Evolutionary conservation across 2,113 vertebrate species (phyloP).

Genomic region (Nymphicus hollandicus): DNA sequence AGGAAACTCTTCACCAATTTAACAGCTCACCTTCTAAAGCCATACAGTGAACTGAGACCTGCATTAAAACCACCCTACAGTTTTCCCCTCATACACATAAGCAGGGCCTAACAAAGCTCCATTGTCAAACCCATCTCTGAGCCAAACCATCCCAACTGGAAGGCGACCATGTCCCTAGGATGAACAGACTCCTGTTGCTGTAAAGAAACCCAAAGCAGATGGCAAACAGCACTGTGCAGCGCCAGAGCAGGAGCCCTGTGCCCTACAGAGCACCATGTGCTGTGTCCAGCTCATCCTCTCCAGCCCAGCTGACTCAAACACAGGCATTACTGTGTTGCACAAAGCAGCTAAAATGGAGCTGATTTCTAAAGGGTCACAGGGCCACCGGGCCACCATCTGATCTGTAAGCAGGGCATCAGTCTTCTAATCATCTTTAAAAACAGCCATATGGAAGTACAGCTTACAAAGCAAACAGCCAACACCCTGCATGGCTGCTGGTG

Average conservation of each 20-base stretch:
- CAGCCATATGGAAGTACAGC: accelerated
- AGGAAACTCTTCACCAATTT: background rate
- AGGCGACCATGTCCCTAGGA: background rate
- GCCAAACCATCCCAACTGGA: background rate
- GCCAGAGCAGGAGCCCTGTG: background rate
- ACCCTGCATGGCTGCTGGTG: background rate
- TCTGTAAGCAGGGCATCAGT: background rate
- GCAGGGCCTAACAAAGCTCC: background rate
- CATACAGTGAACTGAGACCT: background rate
- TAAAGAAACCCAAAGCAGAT: background rate
- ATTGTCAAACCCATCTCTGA: background rate
- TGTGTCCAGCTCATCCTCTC: background rate
- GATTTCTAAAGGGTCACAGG: background rate
- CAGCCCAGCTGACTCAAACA: background rate
- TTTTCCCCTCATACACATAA: background rate
- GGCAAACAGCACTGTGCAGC: accelerated
- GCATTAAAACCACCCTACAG: background rate
- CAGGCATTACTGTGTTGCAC: background rate
- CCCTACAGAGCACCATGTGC: accelerated
- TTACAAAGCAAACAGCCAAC: background rate
- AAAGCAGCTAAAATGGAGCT: background rate
- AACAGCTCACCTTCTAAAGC: background rate
- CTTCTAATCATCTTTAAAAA: background rate
- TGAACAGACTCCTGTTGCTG: accelerated
- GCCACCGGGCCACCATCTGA: background rate